Base-by-base conservation (phyloP, 2,888 invertebrate genomes). In the Seira sanloemensis region DNA sequence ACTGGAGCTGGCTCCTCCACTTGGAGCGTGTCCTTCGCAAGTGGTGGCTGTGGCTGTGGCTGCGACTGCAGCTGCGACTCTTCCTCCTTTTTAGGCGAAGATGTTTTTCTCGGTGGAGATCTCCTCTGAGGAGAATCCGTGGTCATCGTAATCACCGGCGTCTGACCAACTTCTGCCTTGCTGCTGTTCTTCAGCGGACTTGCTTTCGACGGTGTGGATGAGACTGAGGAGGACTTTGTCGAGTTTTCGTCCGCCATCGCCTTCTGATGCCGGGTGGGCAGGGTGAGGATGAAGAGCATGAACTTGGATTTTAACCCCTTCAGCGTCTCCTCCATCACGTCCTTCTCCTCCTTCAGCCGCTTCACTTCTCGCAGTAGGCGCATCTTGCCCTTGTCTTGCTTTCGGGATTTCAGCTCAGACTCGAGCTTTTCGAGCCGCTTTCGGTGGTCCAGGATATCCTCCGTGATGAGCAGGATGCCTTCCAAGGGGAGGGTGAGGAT, bases 371-470 rank as follows among this genome's bases (percentile, higher is more conserved):
- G 7, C 58, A 58, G 7, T 18, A 58, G 7, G 16, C 18, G 7
- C 58, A 58, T 58, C n/a, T 18, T 58, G 16, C 4, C n/a, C n/a
- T 58, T 58, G 58, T 58, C 18, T 18, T 58, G 58, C 58, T 58
- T 58, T 9, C 58, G 5, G 7, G 26, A 21, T 26, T 62, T 69
- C 46, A 82, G n/a, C 9, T 65, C 66, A 2, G 18, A n/a, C 46
- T 75, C 66, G 0, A 75, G 46, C n/a, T 16, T 21, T 50, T 26
- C 7, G 7, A 83, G 27, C 2, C 83, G 67, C 1, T 18, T 24
- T 16, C 78, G 75, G 19, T 83, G 83, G 18, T 65, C 73, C 2
- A 78, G 18, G 0, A 83, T 25, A 26, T 83, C 83, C 1, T 78
- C 62, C 23, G 72, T 71, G 19, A 78, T 66, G 2, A 72, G 73